Evolutionary conservation across 1,140 invertebrate species (phyloP).

Genomic region (Venturia canescens): DNA sequence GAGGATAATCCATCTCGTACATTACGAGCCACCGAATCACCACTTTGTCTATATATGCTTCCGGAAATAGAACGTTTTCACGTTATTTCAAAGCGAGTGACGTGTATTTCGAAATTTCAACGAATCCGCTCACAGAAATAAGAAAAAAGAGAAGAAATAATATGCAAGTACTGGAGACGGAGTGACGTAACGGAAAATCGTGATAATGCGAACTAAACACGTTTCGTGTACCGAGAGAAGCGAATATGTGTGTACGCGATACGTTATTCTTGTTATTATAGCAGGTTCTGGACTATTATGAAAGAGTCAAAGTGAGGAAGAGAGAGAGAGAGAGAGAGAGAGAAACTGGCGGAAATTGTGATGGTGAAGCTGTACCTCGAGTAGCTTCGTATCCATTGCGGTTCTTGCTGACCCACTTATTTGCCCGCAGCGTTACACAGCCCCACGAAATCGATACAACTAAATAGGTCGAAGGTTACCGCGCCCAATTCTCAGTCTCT

Average conservation of each 20-base stretch:
- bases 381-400: conserved; percentile 25
- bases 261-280: not conserved
- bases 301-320: not conserved
- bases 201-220: not conserved
- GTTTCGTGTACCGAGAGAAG: not conserved
- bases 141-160: not conserved
- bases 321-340: conserved; percentile 3
- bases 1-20: not conserved
- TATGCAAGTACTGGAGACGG: no score
- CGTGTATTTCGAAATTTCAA: not conserved
- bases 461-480: conserved; percentile 39
- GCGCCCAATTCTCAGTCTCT: conserved; percentile 5
- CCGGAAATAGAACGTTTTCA: conserved; percentile 1
- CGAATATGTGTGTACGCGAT: not conserved
- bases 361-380: conserved; percentile 21
- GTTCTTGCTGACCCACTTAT: conserved; percentile 37
- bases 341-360: conserved; percentile 42
- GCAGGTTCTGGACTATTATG: conserved; percentile 19
- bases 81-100: not conserved
- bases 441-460: conserved; percentile 23
- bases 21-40: not conserved
- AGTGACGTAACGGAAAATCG: conserved; percentile 9
- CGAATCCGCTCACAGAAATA: not conserved
- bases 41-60: not conserved
- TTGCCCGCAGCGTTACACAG: not conserved